Evolutionary conservation across 2,797 vertebrate genomes (phyloP).

Genomic region (Ceyx erithaca): DNA sequence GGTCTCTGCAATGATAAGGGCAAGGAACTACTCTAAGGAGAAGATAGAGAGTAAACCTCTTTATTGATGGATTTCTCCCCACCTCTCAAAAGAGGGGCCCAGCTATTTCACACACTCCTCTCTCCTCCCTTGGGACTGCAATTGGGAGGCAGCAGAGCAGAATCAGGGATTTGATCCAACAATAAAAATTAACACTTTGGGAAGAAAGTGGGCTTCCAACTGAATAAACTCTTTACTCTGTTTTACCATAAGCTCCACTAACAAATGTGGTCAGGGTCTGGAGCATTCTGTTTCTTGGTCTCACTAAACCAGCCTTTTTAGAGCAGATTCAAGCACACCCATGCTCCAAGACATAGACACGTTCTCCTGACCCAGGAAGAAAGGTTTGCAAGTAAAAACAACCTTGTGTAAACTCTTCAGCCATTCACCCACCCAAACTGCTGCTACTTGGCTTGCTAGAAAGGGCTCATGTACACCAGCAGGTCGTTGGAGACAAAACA

Average conservation of each 20-base stretch:
- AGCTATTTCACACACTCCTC: not conserved
- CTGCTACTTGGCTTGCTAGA: not conserved
- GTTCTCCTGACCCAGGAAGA: not conserved
- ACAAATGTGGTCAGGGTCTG: not conserved
- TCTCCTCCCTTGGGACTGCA: not conserved
- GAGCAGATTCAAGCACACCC: not conserved
- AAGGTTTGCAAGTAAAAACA: fast-evolving
- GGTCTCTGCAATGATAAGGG: not conserved
- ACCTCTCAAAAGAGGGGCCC: no score
- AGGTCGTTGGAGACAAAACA: not conserved
- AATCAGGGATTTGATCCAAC: not conserved
- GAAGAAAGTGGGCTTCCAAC: not conserved
- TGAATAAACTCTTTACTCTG: not conserved
- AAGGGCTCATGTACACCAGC: not conserved
- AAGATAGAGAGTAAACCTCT: not conserved
- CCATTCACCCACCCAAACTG: not conserved
- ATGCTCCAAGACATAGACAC: not conserved
- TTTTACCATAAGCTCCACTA: not conserved
- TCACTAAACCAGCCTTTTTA: not conserved
- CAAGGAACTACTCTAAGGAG: not conserved
- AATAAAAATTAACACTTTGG: not conserved
- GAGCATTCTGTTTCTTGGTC: not conserved
- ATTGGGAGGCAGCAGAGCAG: not conserved
- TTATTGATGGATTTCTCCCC: not conserved
- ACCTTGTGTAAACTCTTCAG: not conserved